Evolutionary conservation across 64 coral and sea anemone species (phyloP).

Genomic region (Montipora foliosa): DNA sequence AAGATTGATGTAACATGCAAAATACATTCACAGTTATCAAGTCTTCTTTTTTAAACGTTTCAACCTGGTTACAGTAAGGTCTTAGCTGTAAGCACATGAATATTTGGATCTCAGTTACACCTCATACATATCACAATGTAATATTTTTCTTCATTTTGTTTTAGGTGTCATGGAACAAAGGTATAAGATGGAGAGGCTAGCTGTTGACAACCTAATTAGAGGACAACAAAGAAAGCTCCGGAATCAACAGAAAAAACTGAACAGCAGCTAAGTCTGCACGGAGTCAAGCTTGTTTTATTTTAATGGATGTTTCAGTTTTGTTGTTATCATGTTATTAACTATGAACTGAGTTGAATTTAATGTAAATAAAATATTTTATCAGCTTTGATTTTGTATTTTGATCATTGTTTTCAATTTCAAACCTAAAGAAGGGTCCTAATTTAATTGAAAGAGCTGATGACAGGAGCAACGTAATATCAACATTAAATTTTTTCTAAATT

Average conservation of each 20-base stretch:
- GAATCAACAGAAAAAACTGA: not conserved
- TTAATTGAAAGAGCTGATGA: too few relatives aligned
- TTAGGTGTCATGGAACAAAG: not conserved
- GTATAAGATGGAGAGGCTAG: constrained; percentile 11
- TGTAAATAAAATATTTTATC: not conserved
- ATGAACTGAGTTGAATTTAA: not conserved
- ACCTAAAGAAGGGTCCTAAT: too few relatives aligned
- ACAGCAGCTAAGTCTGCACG: constrained; percentile 21
- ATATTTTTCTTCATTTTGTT: not conserved
- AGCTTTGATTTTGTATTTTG: constrained; percentile 1
- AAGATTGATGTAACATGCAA: not conserved
- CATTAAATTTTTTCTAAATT: too few relatives aligned
- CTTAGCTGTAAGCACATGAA: too few relatives aligned
- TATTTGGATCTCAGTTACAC: too few relatives aligned
- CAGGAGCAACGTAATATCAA: too few relatives aligned
- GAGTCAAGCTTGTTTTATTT: not conserved
- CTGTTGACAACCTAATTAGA: constrained; percentile 13
- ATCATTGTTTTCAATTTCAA: too few relatives aligned
- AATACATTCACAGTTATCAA: too few relatives aligned
- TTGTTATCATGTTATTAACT: too few relatives aligned
- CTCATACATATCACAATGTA: not conserved
- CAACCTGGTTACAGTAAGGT: too few relatives aligned
- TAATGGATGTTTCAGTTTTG: too few relatives aligned
- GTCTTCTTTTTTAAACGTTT: too few relatives aligned
- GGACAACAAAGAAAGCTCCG: constrained; percentile 7